These are phyloP conservation scores for Portunus trituberculatus DNA, from an alignment of 1,140 invertebrate species.

Conservation along the genomic window DNA sequence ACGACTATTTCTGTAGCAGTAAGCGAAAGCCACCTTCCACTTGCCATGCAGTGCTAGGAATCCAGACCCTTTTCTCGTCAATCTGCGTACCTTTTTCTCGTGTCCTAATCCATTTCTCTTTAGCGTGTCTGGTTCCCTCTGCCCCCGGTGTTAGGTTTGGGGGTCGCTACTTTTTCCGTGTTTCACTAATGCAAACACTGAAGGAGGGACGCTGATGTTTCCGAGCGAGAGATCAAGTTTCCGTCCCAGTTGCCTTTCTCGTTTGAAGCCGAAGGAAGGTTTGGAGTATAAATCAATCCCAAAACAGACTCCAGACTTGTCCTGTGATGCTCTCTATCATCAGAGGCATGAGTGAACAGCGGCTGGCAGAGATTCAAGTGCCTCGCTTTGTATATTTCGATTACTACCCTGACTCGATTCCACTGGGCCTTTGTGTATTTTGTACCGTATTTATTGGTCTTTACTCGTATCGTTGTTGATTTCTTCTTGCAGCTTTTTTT, in stretches of 20 bases:
- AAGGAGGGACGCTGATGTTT: not conserved
- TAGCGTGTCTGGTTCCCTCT: not conserved
- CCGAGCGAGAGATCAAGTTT: not conserved
- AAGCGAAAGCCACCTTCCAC: not conserved
- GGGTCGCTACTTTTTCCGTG: not conserved
- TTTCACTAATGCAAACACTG: not conserved
- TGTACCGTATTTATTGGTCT: too few species aligned
- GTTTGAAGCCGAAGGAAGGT: not conserved
- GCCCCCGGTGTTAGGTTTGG: not conserved
- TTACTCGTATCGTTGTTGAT: too few species aligned
- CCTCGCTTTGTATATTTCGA: too few species aligned
- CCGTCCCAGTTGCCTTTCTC: not conserved
- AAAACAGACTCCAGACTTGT: not conserved
- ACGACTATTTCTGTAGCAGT: too few species aligned
- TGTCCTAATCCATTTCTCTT: not conserved
- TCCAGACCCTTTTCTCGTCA: not conserved
- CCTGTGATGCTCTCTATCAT: not conserved
- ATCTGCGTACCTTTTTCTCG: not conserved
- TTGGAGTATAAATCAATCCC: constrained; percentile 4
- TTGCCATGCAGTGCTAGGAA: not conserved
- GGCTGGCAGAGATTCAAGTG: not conserved
- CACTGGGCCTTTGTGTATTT: too few species aligned
- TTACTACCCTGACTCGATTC: too few species aligned
- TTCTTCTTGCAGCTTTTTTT: too few species aligned
- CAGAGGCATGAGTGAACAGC: not conserved